Percentiles rank a stretch among this genome's conserved stretches.
Evolutionary conservation across 2,888 invertebrate genomes (phyloP).

Genomic region (Glyphotaelius pellucidus): DNA sequence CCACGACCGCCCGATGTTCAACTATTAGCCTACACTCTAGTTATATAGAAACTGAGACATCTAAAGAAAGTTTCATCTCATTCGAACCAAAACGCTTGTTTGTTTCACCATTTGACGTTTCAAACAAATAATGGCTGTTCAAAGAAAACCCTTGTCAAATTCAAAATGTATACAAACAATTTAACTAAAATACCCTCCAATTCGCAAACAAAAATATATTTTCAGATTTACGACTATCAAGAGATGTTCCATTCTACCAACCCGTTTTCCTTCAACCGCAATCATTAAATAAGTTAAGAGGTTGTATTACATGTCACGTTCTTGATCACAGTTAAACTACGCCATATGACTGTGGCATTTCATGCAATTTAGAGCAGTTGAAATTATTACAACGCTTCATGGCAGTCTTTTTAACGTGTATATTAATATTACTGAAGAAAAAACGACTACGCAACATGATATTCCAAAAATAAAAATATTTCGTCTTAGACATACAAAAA

Average conservation of each 20-base stretch:
- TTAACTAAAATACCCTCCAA: neutral
- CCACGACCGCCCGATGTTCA: neutral
- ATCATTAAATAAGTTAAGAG: neutral
- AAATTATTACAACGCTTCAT: neutral
- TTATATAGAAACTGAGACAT: neutral
- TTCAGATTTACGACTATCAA: neutral
- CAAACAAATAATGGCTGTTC: neutral
- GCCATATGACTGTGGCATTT: neutral
- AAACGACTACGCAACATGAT: too few relatives aligned
- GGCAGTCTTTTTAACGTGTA: neutral
- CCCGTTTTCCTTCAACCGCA: neutral
- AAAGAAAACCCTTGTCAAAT: constrained; percentile 2
- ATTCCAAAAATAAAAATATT: too few relatives aligned
- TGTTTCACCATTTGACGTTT: neutral
- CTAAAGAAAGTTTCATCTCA: neutral
- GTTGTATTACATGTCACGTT: neutral
- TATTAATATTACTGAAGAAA: too few relatives aligned
- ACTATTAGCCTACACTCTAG: neutral
- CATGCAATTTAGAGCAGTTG: neutral
- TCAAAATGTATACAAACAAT: constrained; percentile 2
- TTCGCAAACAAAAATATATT: neutral
- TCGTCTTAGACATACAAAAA: too few relatives aligned
- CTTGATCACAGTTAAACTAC: neutral
- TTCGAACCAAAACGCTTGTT: neutral
- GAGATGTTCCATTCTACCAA: neutral